Conservation (phyloP, 2,797 vertebrate species). For the Morelia viridis region DNA sequence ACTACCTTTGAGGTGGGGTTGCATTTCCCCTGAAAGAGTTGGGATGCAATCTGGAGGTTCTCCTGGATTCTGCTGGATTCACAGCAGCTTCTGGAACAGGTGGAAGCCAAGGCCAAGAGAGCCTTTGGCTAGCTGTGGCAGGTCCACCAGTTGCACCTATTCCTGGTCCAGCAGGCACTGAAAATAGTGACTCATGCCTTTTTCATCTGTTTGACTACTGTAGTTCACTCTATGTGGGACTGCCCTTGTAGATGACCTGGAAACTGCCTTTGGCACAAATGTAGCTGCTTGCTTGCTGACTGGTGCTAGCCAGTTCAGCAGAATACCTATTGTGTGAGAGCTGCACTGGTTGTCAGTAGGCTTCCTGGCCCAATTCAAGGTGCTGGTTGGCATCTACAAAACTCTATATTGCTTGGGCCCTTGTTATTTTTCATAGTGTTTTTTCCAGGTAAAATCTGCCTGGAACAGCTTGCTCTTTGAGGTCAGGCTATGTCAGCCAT, state of each 20-base stretch:
- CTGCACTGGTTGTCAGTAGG: neutral
- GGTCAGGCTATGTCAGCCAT: neutral
- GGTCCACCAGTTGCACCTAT: neutral
- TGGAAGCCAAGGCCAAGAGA: neutral
- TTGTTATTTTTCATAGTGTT: neutral
- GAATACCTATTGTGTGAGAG: neutral
- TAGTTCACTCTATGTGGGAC: neutral
- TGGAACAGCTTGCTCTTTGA: neutral
- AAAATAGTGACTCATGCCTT: neutral
- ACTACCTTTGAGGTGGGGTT: too few species aligned
- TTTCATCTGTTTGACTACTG: neutral
- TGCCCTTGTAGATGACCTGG: too few species aligned
- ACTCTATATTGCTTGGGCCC: neutral
- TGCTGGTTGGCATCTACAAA: neutral
- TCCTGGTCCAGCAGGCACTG: neutral
- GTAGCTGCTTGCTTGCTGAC: neutral
- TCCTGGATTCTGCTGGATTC: too few species aligned
- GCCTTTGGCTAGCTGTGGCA: neutral
- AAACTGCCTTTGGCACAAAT: neutral
- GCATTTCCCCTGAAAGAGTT: too few species aligned
- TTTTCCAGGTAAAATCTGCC: neutral
- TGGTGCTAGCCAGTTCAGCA: neutral
- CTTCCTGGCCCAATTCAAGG: neutral
- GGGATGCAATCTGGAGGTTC: too few species aligned
- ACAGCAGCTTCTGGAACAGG: neutral